Evolutionary conservation across 2,888 invertebrate genomes (phyloP).

Genomic region (Pseudococcus longispinus): DNA sequence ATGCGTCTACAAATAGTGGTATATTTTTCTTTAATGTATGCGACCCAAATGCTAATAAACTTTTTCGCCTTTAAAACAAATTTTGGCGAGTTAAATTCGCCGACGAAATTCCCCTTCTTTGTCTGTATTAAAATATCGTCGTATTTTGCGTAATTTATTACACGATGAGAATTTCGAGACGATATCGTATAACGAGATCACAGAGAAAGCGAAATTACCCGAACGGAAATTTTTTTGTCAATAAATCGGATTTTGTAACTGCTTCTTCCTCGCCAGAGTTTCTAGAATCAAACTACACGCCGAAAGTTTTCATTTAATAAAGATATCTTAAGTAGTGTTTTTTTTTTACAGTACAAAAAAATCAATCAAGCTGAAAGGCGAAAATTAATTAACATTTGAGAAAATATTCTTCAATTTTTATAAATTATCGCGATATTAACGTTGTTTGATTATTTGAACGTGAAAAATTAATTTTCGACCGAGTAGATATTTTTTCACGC

Average conservation of each 20-base stretch:
- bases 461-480: background rate
- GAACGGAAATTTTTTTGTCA: background rate
- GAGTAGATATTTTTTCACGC: background rate
- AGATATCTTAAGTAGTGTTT: background rate
- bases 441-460: constrained; percentile 2
- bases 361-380: background rate
- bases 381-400: constrained; percentile 15
- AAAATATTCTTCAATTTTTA: background rate
- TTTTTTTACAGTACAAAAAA: background rate
- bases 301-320: background rate
- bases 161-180: background rate
- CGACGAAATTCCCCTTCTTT: background rate
- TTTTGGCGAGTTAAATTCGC: background rate
- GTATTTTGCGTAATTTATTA: background rate
- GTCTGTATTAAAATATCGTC: background rate
- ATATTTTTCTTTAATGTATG: constrained; percentile 11
- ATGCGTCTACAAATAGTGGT: background rate
- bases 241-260: background rate
- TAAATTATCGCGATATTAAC: background rate
- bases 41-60: constrained; percentile 19
- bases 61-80: constrained; percentile 12
- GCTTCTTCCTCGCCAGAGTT: background rate
- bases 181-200: background rate
- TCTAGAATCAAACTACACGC: background rate
- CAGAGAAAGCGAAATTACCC: background rate